Percentiles rank a stretch among this genome's conserved stretches.
Conservation (phyloP, 2,888 invertebrate species). For the Drosophila silvestris region DNA sequence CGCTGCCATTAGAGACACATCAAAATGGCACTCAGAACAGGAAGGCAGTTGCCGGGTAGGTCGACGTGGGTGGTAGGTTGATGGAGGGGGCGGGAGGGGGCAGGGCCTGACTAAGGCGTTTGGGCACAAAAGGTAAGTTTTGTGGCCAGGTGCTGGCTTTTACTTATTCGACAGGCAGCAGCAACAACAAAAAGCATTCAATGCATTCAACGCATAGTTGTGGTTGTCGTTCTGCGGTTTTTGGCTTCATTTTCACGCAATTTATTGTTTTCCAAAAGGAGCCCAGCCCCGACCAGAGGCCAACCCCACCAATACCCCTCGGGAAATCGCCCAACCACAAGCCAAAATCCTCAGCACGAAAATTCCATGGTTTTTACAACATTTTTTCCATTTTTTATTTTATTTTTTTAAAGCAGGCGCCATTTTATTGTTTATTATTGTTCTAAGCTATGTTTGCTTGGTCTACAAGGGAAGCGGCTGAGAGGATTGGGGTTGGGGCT, state of each 20-base stretch:
- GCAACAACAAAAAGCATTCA: conserved; percentile 41
- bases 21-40: conserved; percentile 73
- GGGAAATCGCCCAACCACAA: conserved; percentile 23
- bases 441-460: conserved; percentile 73
- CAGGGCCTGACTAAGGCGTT: conserved; percentile 2
- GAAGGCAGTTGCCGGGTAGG: background rate
- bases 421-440: conserved; percentile 78
- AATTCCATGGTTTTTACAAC: conserved; percentile 30
- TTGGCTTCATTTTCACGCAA: conserved; percentile 63
- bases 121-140: background rate
- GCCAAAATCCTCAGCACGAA: conserved; percentile 18
- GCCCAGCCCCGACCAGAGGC: background rate
- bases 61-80: background rate
- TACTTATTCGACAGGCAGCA: conserved; percentile 24
- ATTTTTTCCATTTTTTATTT: conserved; percentile 4
- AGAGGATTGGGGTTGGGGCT: background rate
- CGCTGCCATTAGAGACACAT: conserved; percentile 75
- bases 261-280: conserved; percentile 56
- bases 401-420: conserved; percentile 40
- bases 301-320: conserved; percentile 12
- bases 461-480: conserved; percentile 7
- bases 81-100: background rate
- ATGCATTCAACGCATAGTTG: conserved; percentile 61
- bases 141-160: conserved; percentile 2
- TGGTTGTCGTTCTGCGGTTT: conserved; percentile 45